Base-by-base conservation (phyloP, 2,888 invertebrate species). In the Nipponacmea schrenckii region DNA sequence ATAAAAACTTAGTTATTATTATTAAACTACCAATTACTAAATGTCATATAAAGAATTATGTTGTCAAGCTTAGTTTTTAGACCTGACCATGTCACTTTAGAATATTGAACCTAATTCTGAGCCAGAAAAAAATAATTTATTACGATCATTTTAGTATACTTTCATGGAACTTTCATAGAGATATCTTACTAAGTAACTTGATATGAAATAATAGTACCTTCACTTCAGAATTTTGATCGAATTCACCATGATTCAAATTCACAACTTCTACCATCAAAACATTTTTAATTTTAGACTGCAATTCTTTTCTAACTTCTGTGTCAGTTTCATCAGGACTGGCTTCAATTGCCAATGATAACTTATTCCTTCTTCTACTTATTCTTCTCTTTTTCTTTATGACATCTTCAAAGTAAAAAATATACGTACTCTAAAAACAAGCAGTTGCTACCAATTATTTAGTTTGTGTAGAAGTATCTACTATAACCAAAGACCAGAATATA, bases 201-300 rank as follows among this genome's bases (percentile, higher is more conserved):
- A 39, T 8, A 5, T 39, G 39, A 39, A 39, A 39, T 39, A 39
- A 39, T 39, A 8, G 4, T 39, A 92, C 93, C 90, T 98, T 98
- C 17, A 98, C 94, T 91, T 98, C 98, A 86, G 97, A 96, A 0
- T 95, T 96, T 88, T 94, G 94, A 78, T 93, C 92, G 88, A 95
- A 98, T 80, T 95, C 94, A 76, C 96, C 94, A 83, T 97, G 95
- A 71, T 93, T 92, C 69, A 97, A 89, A 90, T 98, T 98, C 88
- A 96, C 96, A 27, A 96, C 96, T 90, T 97, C 96, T 0, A 94
- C 96, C 95, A 98, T 96, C 75, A 97, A 89, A 10, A 88, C 77
- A 67, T 82, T 79, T n/a, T 70, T 66, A n/a, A 50, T 20, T 24
- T 46, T 39, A 15, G 31, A 4, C 4, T 44, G 17, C 67, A 48